Conservation (phyloP, 2,888 invertebrate genomes). For the Dromius quadrimaculatus region DNA sequence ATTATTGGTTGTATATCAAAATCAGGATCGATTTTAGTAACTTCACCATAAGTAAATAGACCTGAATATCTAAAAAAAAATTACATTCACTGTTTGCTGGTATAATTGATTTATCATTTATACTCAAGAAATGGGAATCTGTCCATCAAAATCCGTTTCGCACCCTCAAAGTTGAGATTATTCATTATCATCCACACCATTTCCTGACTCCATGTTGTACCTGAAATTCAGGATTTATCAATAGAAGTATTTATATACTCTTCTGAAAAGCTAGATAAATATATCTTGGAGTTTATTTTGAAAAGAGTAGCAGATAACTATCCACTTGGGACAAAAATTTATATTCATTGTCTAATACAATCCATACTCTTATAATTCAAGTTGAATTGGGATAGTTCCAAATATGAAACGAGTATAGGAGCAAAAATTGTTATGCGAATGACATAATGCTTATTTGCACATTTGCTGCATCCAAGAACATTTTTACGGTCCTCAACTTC, state of each 20-base stretch:
- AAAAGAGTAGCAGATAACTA: neutral
- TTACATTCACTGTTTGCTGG: neutral
- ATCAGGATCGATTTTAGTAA: conserved; percentile 6
- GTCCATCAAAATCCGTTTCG: neutral
- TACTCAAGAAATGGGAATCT: conserved; percentile 54
- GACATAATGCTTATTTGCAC: no score
- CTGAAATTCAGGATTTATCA: neutral
- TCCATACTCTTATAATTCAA: no score
- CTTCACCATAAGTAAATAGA: neutral
- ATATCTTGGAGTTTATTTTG: neutral
- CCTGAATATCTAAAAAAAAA: neutral
- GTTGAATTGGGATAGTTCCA: no score
- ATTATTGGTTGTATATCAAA: neutral
- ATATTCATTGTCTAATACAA: no score
- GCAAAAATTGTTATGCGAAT: no score
- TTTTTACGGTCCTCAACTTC: no score
- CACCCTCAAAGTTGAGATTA: conserved; percentile 23
- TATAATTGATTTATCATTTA: neutral
- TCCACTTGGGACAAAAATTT: neutral
- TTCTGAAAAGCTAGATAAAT: neutral
- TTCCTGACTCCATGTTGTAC: conserved; percentile 27
- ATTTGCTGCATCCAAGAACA: no score
- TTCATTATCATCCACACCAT: conserved; percentile 32
- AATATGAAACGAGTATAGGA: no score
- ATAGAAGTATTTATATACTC: neutral